Evolutionary conservation across 2,797 vertebrate species (phyloP), one percentile per base, ranked within the genome.

Genomic region (Enteromius trimaculatus): DNA sequence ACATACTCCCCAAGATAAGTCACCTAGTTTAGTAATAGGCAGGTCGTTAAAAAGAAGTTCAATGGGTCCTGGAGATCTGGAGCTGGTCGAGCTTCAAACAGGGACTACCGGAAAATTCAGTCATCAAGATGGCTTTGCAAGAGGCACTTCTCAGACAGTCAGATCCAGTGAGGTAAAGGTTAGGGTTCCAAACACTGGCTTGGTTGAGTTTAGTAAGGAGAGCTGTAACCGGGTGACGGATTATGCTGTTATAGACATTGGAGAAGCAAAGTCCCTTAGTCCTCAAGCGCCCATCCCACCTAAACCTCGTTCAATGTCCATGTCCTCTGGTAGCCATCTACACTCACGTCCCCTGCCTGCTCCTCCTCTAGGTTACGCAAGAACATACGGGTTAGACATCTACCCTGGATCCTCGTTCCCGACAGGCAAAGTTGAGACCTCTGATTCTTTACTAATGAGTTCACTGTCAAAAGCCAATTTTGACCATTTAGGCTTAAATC

Each of bases 1-100:
- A 90, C 96, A 97, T 14, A 96, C 96, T 3, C 94, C 95, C 16
- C 95, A 95, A 87, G 95, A 95, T 88, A 94, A 92, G 85, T 95
- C 95, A 0, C 94, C 94, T 14, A 91, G 91, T 77, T 87, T 95
- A 89, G 92, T 89, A 71, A 95, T 90, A 85, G 23, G 75, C 5
- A 90, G 85, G 0, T 90, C 87, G 11, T 91, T 89, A 26, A 86
- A 84, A 29, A 84, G 89, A 1, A 88, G 92, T 81, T 90, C 90
- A 0, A 65, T 87, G 68, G 91, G 92, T 58, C 86, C 90, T 0
- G 94, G 93, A 86, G 94, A 96, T 82, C 81, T 96, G 91, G 95
- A 96, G 88, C 89, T 96, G 17, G 89, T 95, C 70, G 95, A 96
- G 89, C 93, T 95, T 78, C 92, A 92, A 80, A 95, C 92, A 55